These are phyloP conservation scores for Peromyscus aztecus DNA, from an alignment of 2,797 vertebrate genomes.

Conservation along the genomic window DNA sequence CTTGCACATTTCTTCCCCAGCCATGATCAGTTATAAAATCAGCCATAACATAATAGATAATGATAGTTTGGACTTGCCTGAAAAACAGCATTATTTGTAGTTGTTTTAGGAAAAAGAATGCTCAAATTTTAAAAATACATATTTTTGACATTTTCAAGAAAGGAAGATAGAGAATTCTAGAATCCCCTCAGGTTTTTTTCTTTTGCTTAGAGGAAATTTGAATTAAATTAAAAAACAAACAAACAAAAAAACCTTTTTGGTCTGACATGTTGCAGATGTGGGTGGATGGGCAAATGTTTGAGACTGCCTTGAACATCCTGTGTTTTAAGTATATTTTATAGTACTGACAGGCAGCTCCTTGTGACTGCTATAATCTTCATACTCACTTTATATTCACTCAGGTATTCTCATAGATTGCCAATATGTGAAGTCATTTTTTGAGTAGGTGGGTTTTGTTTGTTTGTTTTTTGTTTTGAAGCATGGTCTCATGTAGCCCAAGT, in stretches of 20 bases:
- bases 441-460: neutral
- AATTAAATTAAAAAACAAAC: neutral
- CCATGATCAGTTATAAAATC: neutral
- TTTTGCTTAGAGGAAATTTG: conserved; percentile 26
- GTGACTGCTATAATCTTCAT: neutral
- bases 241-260: conserved; percentile 20
- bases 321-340: conserved; percentile 23
- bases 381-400: neutral
- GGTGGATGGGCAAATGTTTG: conserved; percentile 26
- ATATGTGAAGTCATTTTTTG: conserved; percentile 23
- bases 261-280: neutral
- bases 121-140: conserved; percentile 8
- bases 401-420: neutral
- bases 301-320: neutral
- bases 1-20: neutral
- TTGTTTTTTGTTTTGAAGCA: neutral
- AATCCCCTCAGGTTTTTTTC: neutral
- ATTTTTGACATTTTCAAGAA: conserved; percentile 30
- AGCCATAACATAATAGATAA: neutral
- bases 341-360: neutral
- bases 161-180: neutral
- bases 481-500: neutral
- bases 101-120: conserved; percentile 24
- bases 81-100: neutral
- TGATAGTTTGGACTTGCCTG: neutral